phyloP scores from a whole-genome alignment of 2,797 vertebrate genomes.

The Hyperoplus immaculatus region DNA sequence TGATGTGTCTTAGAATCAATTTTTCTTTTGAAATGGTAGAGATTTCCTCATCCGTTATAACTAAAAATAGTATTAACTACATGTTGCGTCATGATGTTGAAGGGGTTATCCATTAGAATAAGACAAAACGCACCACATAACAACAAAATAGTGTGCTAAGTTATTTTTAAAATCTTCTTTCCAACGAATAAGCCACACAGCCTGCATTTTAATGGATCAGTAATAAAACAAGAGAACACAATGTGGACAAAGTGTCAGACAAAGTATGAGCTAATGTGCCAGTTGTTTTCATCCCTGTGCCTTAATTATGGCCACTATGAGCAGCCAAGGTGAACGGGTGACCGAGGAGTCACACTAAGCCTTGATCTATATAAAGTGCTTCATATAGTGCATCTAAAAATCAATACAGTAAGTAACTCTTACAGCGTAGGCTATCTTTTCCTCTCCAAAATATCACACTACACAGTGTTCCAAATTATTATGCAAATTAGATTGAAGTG shows the following conservation, averaged over 20 bases:
- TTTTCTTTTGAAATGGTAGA: not conserved
- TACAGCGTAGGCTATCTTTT: not conserved
- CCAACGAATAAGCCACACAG: not conserved
- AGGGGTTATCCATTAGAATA: not conserved
- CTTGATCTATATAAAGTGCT: constrained; percentile 12
- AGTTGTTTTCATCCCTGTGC: not conserved
- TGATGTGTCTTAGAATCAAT: not conserved
- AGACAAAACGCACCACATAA: not conserved
- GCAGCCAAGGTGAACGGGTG: not conserved
- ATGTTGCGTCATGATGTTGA: too few species aligned
- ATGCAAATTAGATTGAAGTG: too few species aligned
- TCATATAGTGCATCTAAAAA: constrained; percentile 13
- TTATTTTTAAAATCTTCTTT: constrained; percentile 6
- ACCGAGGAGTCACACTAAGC: not conserved
- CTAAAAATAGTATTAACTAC: not conserved
- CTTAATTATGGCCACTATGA: not conserved
- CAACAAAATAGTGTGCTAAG: constrained; percentile 7
- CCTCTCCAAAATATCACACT: constrained; percentile 12
- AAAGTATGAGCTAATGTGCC: not conserved
- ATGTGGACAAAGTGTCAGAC: not conserved
- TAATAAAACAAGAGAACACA: not conserved
- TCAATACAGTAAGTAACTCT: constrained; percentile 6
- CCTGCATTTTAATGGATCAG: not conserved
- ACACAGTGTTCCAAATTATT: not conserved
- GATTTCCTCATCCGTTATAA: not conserved